phyloP scores from a whole-genome alignment of 2,113 vertebrate species.

The Rhynchopsitta pachyrhyncha region DNA sequence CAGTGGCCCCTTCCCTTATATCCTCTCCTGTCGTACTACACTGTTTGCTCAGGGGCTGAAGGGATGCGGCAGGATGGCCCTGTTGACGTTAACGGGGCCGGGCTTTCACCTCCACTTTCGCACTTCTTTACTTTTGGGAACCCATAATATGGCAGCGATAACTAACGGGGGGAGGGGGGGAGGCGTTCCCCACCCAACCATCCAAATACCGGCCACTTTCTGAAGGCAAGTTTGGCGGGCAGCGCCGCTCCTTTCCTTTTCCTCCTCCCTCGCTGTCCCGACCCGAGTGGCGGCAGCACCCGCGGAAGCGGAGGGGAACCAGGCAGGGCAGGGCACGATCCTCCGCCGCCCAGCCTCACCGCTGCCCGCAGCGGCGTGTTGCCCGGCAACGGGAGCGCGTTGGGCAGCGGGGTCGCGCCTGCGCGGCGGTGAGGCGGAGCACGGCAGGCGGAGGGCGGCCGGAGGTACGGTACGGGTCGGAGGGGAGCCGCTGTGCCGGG shows the following conservation, averaged over 20 bases:
- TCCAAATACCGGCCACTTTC: background rate
- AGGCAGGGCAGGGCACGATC: background rate
- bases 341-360: background rate
- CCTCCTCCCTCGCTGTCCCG: background rate
- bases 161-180: background rate
- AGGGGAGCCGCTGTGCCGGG: accelerated
- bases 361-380: background rate
- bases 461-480: background rate
- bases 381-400: background rate
- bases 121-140: background rate
- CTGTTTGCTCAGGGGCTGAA: background rate
- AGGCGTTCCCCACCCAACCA: background rate
- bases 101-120: background rate
- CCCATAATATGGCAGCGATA: background rate
- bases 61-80: no score
- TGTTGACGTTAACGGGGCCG: accelerated
- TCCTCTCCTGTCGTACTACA: accelerated
- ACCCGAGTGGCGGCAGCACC: background rate
- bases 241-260: no score
- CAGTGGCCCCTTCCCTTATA: background rate
- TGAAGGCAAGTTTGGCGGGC: background rate
- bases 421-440: background rate
- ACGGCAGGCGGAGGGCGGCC: background rate
- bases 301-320: no score
- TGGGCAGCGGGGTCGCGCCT: background rate